These are phyloP conservation scores for Anthopleura sola DNA, from an alignment of 64 coral and sea anemone genomes.

Conservation along the genomic window DNA sequence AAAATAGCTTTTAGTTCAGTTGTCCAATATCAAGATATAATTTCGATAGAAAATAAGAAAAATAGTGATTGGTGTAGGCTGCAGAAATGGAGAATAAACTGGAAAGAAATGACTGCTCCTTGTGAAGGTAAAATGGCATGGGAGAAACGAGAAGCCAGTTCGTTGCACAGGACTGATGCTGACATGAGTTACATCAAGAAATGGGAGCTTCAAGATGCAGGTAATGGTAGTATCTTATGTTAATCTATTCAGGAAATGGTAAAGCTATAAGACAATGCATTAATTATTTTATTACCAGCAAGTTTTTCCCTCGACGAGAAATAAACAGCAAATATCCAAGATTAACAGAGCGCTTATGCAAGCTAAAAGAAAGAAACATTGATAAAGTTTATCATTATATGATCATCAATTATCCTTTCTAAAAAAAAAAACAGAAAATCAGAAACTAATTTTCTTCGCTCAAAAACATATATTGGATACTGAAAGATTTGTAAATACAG, in stretches of 20 bases:
- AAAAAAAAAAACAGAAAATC: no score
- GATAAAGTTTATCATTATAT: no score
- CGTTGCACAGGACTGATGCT: constrained; percentile 48
- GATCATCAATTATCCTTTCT: no score
- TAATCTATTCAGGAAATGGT: neutral
- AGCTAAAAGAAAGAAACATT: no score
- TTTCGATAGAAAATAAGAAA: neutral
- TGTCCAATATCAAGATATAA: neutral
- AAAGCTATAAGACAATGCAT: no score
- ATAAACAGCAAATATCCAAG: no score
- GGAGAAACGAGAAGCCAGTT: constrained; percentile 45
- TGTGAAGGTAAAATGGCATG: constrained; percentile 54
- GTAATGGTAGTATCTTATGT: constrained; percentile 15
- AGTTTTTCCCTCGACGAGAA: no score
- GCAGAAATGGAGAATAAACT: constrained; percentile 72
- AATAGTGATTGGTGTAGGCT: constrained; percentile 57
- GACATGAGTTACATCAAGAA: constrained; percentile 45
- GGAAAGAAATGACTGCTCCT: constrained; percentile 46
- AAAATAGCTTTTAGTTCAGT: neutral
- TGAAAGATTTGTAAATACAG: no score
- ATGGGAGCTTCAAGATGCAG: constrained; percentile 57
- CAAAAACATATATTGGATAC: no score
- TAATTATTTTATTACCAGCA: no score
- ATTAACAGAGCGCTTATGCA: no score
- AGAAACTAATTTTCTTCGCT: no score